A percentile compares a stretch with the other conserved stretches of the same genome.
Evolutionary conservation across 2,888 invertebrate genomes (phyloP).

Genomic region (Himalopsyche anomala): DNA sequence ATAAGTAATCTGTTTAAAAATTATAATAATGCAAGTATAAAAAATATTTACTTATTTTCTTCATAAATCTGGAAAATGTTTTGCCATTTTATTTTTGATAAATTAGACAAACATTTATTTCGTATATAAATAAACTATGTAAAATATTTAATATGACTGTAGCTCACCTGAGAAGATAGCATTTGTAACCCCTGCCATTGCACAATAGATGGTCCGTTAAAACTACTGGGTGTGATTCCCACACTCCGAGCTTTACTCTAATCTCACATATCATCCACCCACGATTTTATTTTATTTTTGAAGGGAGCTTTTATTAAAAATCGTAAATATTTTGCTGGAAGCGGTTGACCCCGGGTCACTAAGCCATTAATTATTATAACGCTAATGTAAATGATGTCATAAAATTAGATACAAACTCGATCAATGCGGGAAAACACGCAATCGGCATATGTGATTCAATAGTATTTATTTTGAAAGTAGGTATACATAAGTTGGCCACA

Average conservation of each 20-base stretch:
- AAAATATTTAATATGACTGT: no score
- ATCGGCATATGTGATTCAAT: neutral
- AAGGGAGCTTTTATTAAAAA: neutral
- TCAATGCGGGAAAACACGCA: neutral
- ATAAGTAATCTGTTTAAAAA: no score
- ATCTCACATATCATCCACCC: neutral
- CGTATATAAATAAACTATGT: no score
- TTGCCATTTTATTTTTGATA: no score
- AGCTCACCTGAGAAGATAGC: neutral
- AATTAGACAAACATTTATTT: no score
- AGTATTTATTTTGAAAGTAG: no score
- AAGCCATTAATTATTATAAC: neutral
- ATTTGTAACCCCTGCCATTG: neutral
- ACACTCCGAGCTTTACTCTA: slow-evolving; percentile 13
- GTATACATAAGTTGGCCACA: no score
- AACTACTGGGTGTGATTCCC: slow-evolving; percentile 44
- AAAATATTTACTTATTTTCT: no score
- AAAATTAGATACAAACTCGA: neutral
- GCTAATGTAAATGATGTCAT: neutral
- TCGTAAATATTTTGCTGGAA: neutral
- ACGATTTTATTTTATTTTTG: neutral
- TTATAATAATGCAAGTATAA: no score
- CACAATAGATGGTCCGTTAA: neutral
- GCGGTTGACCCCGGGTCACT: neutral
- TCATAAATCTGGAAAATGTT: no score